phyloP scores from a whole-genome alignment of 2,888 invertebrate genomes.

The Troides oblongomaculatus region DNA sequence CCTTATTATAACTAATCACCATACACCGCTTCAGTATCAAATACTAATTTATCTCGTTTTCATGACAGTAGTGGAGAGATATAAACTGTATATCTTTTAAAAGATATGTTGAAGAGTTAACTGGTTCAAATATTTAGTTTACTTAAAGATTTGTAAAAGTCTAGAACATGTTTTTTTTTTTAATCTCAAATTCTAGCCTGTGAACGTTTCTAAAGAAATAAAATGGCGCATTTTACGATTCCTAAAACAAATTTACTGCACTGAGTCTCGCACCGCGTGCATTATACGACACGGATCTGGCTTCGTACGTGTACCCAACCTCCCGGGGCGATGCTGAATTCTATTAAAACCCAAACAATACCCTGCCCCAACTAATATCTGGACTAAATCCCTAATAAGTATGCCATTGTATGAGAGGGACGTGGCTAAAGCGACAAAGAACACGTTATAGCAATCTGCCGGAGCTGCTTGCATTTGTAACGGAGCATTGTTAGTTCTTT shows the following conservation, averaged over 20 bases:
- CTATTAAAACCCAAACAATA: conserved; percentile 79
- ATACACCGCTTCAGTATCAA: no score
- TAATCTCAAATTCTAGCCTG: not conserved
- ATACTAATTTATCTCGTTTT: no score
- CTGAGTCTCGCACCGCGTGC: conserved; percentile 49
- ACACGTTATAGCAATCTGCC: conserved; percentile 77
- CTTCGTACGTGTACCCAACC: conserved; percentile 59
- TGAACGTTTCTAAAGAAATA: conserved; percentile 19
- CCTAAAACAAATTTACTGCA: conserved; percentile 50
- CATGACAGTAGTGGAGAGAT: no score
- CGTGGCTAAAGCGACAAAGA: conserved; percentile 76
- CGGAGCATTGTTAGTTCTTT: not conserved
- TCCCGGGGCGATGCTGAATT: conserved; percentile 72
- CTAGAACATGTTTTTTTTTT: not conserved
- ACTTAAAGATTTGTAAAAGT: no score
- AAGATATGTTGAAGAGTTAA: no score
- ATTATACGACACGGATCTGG: conserved; percentile 42
- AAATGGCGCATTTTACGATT: conserved; percentile 30
- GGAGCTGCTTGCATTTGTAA: conserved; percentile 25
- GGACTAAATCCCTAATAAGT: conserved; percentile 81
- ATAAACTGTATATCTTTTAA: no score
- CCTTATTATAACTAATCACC: no score
- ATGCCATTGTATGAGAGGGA: conserved; percentile 80
- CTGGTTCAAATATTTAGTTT: no score
- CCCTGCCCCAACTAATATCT: conserved; percentile 80